Conservation (phyloP, 2,797 vertebrate species). For the Malurus splendens region DNA sequence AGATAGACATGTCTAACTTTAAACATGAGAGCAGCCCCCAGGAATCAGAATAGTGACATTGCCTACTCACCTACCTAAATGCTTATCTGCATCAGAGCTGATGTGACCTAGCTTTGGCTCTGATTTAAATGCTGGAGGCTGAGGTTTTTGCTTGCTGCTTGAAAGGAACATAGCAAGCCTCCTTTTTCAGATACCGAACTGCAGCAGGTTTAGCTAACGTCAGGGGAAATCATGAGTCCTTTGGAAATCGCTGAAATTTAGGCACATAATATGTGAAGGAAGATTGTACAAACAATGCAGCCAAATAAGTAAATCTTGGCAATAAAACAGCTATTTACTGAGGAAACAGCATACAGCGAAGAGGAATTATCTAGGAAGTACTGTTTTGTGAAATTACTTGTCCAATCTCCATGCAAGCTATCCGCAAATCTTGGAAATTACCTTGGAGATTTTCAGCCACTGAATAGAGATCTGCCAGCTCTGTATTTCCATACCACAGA, state of each 20-base stretch:
- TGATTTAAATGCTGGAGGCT: background rate
- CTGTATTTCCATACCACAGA: background rate
- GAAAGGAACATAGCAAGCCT: background rate
- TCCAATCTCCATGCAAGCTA: conserved; percentile 12
- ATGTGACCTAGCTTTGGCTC: background rate
- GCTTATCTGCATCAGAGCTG: background rate
- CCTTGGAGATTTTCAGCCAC: conserved; percentile 26
- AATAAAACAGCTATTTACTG: background rate
- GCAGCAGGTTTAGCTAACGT: background rate
- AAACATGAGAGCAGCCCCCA: background rate
- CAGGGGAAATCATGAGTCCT: conserved; percentile 25
- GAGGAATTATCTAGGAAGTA: conserved; percentile 14
- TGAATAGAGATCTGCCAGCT: background rate
- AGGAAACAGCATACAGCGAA: background rate
- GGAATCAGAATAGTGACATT: background rate
- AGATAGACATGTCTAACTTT: background rate
- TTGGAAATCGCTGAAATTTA: conserved; percentile 2
- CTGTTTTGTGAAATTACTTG: conserved; percentile 24
- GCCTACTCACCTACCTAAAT: background rate
- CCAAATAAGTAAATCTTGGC: background rate
- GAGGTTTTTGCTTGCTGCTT: background rate
- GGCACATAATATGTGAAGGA: background rate
- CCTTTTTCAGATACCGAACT: background rate
- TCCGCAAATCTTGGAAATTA: conserved; percentile 20
- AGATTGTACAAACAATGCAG: background rate